Base-by-base conservation (phyloP, 2,797 vertebrate genomes). In the Helostoma temminkii region DNA sequence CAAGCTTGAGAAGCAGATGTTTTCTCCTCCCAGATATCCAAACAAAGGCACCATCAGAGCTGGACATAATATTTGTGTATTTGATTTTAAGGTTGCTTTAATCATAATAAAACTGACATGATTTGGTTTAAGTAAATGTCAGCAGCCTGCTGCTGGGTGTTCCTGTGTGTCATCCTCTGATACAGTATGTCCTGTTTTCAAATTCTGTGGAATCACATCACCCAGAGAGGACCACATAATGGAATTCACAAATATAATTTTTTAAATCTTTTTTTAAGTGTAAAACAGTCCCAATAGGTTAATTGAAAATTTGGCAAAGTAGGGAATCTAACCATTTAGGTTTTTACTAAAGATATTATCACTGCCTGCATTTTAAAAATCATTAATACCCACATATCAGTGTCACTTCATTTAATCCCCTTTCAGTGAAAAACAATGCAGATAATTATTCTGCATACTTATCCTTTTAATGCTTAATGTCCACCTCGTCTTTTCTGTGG, bases 161-260 rank as follows among this genome's bases (percentile, higher is more conserved):
- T 67, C 68, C 64, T 61, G 78, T 36, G 71, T 39, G 68, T 53
- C 67, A 49, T 66, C 32, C 60, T 61, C 74, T 80, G 76, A 80
- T 66, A 66, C 81, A 70, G 57, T 76, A 75, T 74, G 78, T 76
- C 66, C 81, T 76, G 58, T 73, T 74, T 80, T 80, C 56, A 71
- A 66, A 83, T 74, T 78, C 18, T 73, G 58, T 82, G 82, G 71
- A 88, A 85, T 85, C 86, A 83, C 74, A 76, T 76, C 77, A 84
- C 52, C 80, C 78, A 48, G 75, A 68, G 71, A 79, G 67, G 53
- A 50, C 66, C 66, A 61, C 67, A 66, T 67, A 82, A 75, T 60
- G 81, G 76, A 61, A 66, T 66, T 71, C 74, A 81, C 46, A 74
- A 60, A 45, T 26, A 28, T 9, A 61, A 59, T 65, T 25, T 48